Base-by-base conservation (phyloP, 2,888 invertebrate species). In the Cryptocephalus moraei region DNA sequence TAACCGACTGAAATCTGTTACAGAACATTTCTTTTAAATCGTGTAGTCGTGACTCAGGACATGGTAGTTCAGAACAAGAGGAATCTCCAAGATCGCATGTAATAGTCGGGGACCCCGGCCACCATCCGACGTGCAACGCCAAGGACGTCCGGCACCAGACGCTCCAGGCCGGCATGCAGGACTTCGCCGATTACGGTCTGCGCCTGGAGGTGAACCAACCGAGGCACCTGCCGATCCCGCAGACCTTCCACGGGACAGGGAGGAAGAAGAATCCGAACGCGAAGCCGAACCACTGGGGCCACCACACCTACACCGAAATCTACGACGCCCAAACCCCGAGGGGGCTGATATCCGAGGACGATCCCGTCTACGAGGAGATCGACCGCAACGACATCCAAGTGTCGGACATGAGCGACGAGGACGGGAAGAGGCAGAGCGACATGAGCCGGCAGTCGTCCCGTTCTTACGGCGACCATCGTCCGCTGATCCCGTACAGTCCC, bases 1-100 rank as follows among this genome's bases (percentile, higher is more conserved):
- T 22, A 22, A 22, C 22, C 22, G 2, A 22, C 22, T 22, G 22
- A 22, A 22, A 22, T 22, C 22, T 22, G 22, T 70, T 71, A 59
- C 84, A 86, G 86, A 86, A 84, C 83, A 85, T 84, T 82, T 86
- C 85, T 82, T 86, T 84, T 85, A 86, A 86, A 69, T 84, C 84
- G 58, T 83, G 77, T 65, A 80, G 78, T 55, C 77, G 79, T 51
- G 79, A 79, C 65, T 78, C 79, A 41, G 78, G 79, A 52, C 78
- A 80, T 72, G 73, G 82, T 64, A 73, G 82, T 67, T 76, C 80
- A 66, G 69, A 80, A 74, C 73, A 85, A 74, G 71, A 79, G 74
- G 73, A 85, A 72, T 73, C 85, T 66, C 75, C 83, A 61, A 72
- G 83, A 72, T 73, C 80, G 66, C 66, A 72, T 73, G 71, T 72